These are phyloP conservation scores for Ciona savignyi DNA, from an alignment of 23 tunicate species.

Conservation along the genomic window DNA sequence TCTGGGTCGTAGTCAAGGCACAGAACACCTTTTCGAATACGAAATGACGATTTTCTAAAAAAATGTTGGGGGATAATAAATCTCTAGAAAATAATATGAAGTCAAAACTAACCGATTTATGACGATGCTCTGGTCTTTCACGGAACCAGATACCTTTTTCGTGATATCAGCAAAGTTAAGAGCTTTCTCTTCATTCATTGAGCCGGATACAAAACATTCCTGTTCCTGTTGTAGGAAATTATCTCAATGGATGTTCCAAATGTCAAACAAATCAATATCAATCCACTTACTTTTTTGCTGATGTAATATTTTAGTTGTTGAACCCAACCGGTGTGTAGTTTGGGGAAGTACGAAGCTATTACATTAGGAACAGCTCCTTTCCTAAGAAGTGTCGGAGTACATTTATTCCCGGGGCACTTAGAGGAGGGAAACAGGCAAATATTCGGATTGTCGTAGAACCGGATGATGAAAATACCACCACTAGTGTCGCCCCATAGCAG, in stretches of 20 bases:
- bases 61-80: too few relatives aligned
- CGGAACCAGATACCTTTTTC: neutral
- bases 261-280: neutral
- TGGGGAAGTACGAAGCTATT: constrained; percentile 4
- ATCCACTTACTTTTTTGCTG: constrained; percentile 26
- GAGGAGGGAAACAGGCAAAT: constrained; percentile 26
- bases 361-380: constrained; percentile 3
- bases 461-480: constrained; percentile 31
- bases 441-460: constrained; percentile 41
- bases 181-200: constrained; percentile 1
- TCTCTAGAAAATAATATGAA: too few relatives aligned
- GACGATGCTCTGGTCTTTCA: constrained; percentile 4
- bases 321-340: constrained; percentile 48
- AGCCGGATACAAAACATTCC: constrained; percentile 31
- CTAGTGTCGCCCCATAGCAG: too few relatives aligned
- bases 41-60: constrained; percentile 25
- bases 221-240: constrained; percentile 8
- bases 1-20: constrained; percentile 49
- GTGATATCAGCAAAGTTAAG: constrained; percentile 44
- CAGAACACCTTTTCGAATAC: constrained; percentile 25
- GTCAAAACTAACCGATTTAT: constrained; percentile 7
- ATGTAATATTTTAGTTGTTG: constrained; percentile 33
- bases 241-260: neutral
- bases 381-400: neutral
- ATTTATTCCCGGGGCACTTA: neutral